phyloP scores from a whole-genome alignment of 2,797 vertebrate species.

The Enteromius anoplus region DNA sequence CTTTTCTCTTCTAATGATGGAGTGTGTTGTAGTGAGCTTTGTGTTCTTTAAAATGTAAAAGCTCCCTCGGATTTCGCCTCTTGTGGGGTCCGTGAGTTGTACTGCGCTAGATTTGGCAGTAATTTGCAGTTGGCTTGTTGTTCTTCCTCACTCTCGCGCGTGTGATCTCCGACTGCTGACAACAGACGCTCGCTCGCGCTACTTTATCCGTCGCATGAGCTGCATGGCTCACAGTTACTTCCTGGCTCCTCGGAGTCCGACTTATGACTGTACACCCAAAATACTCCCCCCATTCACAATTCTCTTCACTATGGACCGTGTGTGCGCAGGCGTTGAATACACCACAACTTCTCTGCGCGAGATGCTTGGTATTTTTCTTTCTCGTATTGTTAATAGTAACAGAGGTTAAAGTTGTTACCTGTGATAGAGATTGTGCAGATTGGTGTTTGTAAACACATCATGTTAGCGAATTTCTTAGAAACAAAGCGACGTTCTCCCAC shows the following conservation, averaged over 20 bases:
- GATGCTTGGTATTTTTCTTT: slow-evolving; percentile 3
- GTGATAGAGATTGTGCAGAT: background rate
- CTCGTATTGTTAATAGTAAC: background rate
- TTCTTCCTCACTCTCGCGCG: slow-evolving; percentile 59
- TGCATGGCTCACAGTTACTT: slow-evolving; percentile 75
- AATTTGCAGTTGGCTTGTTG: slow-evolving; percentile 60
- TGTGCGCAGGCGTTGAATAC: slow-evolving; percentile 59
- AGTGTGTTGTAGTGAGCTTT: slow-evolving; percentile 63
- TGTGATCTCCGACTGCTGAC: slow-evolving; percentile 66
- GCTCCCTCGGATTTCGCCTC: slow-evolving; percentile 59
- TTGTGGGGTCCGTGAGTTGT: slow-evolving; percentile 65
- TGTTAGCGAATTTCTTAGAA: background rate
- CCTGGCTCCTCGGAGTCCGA: slow-evolving; percentile 84
- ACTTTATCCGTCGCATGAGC: slow-evolving; percentile 62
- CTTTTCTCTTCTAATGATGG: slow-evolving; percentile 64
- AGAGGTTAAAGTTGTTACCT: slow-evolving; percentile 3
- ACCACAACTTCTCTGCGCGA: slow-evolving; percentile 26
- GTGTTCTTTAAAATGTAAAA: slow-evolving; percentile 38
- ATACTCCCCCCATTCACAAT: slow-evolving; percentile 87
- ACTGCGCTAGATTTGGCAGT: slow-evolving; percentile 66
- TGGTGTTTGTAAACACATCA: background rate
- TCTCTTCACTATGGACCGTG: slow-evolving; percentile 69
- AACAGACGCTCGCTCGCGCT: slow-evolving; percentile 65
- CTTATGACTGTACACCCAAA: slow-evolving; percentile 81
- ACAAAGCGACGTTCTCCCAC: background rate